phyloP scores from a whole-genome alignment of 2,797 vertebrate genomes.

The Erpetoichthys calabaricus region DNA sequence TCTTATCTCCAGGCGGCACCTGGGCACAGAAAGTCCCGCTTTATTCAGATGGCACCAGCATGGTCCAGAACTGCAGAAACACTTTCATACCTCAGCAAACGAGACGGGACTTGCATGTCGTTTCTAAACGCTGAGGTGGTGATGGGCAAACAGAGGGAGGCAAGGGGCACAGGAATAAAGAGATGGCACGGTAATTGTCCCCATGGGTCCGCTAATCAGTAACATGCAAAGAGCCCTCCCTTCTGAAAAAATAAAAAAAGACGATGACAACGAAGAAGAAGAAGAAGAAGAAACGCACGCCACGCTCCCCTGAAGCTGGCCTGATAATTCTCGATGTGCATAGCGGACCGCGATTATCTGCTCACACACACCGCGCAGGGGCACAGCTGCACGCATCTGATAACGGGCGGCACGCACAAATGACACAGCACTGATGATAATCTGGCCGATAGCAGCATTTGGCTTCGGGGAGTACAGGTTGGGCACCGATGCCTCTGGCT shows the following conservation, averaged over 20 bases:
- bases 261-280: too few species aligned
- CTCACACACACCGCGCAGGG: conserved; percentile 34
- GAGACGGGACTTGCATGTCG: too few species aligned
- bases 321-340: conserved; percentile 36
- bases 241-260: conserved; percentile 12
- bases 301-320: conserved; percentile 31
- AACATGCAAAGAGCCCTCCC: conserved; percentile 38
- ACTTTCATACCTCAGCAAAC: too few species aligned
- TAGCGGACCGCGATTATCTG: conserved; percentile 47
- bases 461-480: too few species aligned
- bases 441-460: conserved; percentile 12
- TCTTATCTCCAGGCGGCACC: conserved; percentile 44
- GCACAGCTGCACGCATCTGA: conserved; percentile 35
- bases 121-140: too few species aligned
- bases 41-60: too few species aligned
- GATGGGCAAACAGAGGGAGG: too few species aligned
- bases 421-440: conserved; percentile 35
- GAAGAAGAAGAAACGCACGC: conserved; percentile 33
- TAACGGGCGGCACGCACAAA: conserved; percentile 32
- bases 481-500: too few species aligned
- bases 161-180: conserved; percentile 10
- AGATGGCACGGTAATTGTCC: conserved; percentile 37
- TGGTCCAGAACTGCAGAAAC: too few species aligned
- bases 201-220: conserved; percentile 42
- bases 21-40: conserved; percentile 16